Evolutionary conservation across 1,140 invertebrate species (phyloP).

Genomic region (Lepidurus arcticus): DNA sequence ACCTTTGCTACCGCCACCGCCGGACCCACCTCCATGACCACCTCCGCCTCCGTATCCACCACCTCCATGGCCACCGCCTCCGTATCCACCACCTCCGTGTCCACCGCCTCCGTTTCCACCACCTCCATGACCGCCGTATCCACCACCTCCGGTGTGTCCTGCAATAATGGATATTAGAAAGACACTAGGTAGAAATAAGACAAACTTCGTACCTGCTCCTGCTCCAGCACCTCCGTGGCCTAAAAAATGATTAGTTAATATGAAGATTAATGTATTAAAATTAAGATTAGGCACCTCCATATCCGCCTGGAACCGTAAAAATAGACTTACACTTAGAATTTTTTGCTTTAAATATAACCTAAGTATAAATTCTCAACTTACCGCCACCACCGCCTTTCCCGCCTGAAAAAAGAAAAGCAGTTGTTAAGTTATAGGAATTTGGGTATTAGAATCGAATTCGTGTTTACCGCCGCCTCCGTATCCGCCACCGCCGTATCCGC

Average conservation of each 20-base stretch:
- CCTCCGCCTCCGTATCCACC: background rate
- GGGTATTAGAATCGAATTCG: background rate
- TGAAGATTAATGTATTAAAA: too few relatives aligned
- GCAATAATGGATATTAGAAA: background rate
- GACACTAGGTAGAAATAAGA: background rate
- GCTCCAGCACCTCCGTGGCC: background rate
- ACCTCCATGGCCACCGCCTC: conserved; percentile 1
- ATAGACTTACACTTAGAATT: background rate
- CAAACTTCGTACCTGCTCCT: background rate
- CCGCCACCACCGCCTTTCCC: background rate
- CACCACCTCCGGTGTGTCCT: background rate
- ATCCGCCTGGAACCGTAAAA: background rate
- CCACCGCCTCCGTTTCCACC: background rate
- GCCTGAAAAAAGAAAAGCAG: background rate
- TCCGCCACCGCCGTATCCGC: background rate
- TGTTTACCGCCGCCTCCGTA: background rate
- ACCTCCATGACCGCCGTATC: background rate
- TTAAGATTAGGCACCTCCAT: too few relatives aligned
- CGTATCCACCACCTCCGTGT: background rate
- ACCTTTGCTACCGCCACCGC: background rate
- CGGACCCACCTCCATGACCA: background rate
- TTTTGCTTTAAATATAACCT: background rate
- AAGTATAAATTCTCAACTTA: background rate
- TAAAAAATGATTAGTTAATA: too few relatives aligned
- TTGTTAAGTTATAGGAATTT: background rate